A percentile compares a stretch with the other conserved stretches of the same genome.
phyloP scores from a whole-genome alignment of 1,140 invertebrate genomes.

The Uloborus diversus region DNA sequence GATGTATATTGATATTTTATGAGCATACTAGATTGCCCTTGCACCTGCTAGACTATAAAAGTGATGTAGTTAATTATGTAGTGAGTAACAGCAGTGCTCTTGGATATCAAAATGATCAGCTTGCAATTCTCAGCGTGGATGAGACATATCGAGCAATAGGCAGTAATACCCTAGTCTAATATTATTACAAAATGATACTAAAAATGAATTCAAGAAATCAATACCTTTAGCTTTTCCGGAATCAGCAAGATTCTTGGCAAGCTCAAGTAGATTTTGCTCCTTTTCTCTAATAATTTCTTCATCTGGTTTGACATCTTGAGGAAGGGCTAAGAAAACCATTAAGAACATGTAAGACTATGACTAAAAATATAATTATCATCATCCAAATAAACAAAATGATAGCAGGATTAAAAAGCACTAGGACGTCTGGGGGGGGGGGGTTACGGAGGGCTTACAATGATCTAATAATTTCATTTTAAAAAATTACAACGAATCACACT shows the following conservation, averaged over 20 bases:
- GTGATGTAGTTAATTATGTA: too few relatives aligned
- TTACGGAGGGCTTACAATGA: neutral
- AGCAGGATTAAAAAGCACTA: neutral
- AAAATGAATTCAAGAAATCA: conserved; percentile 1
- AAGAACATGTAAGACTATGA: neutral
- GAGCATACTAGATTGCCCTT: too few relatives aligned
- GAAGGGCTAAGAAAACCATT: conserved; percentile 1
- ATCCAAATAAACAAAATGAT: neutral
- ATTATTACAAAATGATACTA: neutral
- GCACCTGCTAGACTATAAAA: too few relatives aligned
- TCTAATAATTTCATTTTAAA: neutral
- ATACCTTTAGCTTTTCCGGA: conserved; percentile 85
- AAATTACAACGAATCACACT: neutral
- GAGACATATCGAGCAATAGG: too few relatives aligned
- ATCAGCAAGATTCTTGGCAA: conserved; percentile 89
- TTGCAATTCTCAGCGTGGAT: too few relatives aligned
- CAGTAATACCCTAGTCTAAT: too few relatives aligned
- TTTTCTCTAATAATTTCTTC: conserved; percentile 87
- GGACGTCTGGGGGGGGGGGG: too few relatives aligned
- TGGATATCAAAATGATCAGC: too few relatives aligned
- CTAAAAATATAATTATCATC: neutral
- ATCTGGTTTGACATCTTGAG: conserved; percentile 63
- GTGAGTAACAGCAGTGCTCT: too few relatives aligned
- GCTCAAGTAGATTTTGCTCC: conserved; percentile 88
- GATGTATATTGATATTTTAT: too few relatives aligned